Conservation (phyloP, 2,888 invertebrate species). For the Lobophora halterata region DNA sequence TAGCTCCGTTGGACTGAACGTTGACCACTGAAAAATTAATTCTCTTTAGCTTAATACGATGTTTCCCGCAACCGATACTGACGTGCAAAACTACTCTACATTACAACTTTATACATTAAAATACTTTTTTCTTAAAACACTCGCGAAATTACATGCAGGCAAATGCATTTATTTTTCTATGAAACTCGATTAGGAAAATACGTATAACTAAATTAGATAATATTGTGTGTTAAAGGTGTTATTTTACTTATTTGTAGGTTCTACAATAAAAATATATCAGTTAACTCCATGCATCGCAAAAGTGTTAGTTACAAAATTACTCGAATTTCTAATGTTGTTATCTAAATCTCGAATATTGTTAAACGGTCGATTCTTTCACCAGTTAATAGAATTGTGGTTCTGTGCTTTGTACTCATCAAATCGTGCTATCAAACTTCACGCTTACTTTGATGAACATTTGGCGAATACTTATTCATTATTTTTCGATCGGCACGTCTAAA, state of each 20-base stretch:
- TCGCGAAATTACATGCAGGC: conserved; percentile 42
- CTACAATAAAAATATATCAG: conserved; percentile 8
- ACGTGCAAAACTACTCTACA: conserved; percentile 47
- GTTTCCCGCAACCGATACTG: conserved; percentile 59
- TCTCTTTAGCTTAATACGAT: conserved; percentile 58
- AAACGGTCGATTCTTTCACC: conserved; percentile 10
- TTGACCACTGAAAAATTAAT: conserved; percentile 77
- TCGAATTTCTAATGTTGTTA: conserved; percentile 1
- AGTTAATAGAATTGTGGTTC: conserved; percentile 6
- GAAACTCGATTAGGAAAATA: conserved; percentile 1
- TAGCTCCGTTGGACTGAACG: conserved; percentile 74
- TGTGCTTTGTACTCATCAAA: conserved; percentile 11
- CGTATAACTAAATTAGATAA: background rate
- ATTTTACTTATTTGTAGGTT: conserved; percentile 5
- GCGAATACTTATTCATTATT: conserved; percentile 25
- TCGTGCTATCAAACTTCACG: conserved; percentile 17
- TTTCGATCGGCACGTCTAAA: conserved; percentile 39
- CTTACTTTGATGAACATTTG: conserved; percentile 27
- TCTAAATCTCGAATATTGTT: conserved; percentile 1
- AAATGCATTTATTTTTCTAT: conserved; percentile 16
- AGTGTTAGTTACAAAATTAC: conserved; percentile 20
- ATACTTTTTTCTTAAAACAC: conserved; percentile 17
- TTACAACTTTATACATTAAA: conserved; percentile 28
- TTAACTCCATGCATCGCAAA: conserved; percentile 23
- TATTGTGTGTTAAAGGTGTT: conserved; percentile 7